These are phyloP conservation scores for Zoroaster sp. DNA, from an alignment of 53 echinoderm and acorn worm genomes.

Conservation along the genomic window DNA sequence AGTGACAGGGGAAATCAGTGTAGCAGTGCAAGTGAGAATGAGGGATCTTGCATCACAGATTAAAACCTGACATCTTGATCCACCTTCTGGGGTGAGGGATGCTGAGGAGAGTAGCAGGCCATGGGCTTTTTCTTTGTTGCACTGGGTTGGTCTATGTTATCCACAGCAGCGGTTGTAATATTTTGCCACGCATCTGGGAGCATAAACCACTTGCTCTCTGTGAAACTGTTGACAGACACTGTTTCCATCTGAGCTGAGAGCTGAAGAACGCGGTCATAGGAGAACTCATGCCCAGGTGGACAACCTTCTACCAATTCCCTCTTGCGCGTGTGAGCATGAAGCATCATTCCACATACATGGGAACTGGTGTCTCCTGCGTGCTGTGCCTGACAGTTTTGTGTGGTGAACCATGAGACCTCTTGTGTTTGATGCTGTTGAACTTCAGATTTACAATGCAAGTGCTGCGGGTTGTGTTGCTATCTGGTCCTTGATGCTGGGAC, in stretches of 20 bases:
- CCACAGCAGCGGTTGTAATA: constrained; percentile 59
- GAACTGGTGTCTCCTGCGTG: constrained; percentile 5
- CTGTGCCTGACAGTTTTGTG: not conserved
- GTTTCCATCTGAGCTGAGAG: constrained; percentile 55
- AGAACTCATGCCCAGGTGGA: constrained; percentile 35
- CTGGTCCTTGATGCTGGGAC: constrained; percentile 56
- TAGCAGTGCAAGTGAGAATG: no score
- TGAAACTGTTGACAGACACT: constrained; percentile 46
- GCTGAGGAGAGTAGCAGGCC: no score
- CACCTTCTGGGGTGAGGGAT: no score
- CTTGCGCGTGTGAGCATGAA: constrained; percentile 26
- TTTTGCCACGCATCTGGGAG: constrained; percentile 43
- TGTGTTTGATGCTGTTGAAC: constrained; percentile 19
- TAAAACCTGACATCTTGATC: no score
- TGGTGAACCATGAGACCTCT: not conserved
- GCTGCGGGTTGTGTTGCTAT: not conserved
- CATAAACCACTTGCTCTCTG: constrained; percentile 61
- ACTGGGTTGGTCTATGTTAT: constrained; percentile 52
- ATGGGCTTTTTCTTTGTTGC: constrained; percentile 49
- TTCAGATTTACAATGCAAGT: not conserved
- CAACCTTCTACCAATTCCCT: constrained; percentile 45
- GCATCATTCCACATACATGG: not conserved
- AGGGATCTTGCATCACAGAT: no score
- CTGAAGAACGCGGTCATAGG: constrained; percentile 35
- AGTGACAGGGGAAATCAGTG: no score